Conservation (phyloP, 1,140 invertebrate genomes). For the Rhynchophorus ferrugineus region DNA sequence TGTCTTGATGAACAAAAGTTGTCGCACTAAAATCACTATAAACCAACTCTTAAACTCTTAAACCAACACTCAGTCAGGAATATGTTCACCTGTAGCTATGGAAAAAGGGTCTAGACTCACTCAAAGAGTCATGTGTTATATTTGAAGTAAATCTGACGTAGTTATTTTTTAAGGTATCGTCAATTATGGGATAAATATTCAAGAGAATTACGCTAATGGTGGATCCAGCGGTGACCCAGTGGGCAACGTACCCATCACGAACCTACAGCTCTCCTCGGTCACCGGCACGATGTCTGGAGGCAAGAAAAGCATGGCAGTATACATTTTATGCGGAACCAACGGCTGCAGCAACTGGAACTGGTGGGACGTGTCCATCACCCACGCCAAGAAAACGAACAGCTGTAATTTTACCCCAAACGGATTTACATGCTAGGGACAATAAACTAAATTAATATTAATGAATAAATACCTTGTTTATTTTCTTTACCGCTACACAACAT, state of each 20-base stretch:
- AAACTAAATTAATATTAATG: too few species aligned
- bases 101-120: too few species aligned
- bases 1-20: too few species aligned
- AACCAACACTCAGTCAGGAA: too few species aligned
- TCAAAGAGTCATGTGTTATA: too few species aligned
- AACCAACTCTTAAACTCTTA: too few species aligned
- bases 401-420: conserved; percentile 5
- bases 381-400: not conserved
- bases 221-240: not conserved
- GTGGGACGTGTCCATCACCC: not conserved
- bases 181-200: not conserved
- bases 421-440: not conserved
- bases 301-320: not conserved
- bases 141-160: too few species aligned
- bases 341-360: conserved; percentile 3
- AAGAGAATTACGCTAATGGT: not conserved
- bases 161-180: not conserved
- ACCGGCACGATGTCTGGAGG: not conserved
- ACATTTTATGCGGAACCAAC: not conserved
- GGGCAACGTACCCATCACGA: not conserved
- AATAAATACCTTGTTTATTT: too few species aligned
- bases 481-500: too few species aligned
- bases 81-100: too few species aligned
- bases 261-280: not conserved
- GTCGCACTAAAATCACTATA: too few species aligned